Conservation (phyloP, 2,888 invertebrate species). For the Gastrophysa polygoni region DNA sequence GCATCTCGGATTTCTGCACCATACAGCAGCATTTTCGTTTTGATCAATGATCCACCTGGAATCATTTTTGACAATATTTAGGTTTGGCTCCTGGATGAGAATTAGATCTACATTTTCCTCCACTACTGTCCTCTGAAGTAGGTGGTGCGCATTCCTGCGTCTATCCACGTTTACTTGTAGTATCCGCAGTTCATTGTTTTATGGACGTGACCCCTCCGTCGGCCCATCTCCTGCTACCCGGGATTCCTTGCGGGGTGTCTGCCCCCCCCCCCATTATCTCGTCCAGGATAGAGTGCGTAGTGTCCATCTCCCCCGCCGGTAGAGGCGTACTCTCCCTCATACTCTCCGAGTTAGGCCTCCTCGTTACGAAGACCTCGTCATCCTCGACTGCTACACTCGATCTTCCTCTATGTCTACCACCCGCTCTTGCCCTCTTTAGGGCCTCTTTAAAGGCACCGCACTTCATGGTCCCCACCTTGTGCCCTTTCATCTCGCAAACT, state of each 20-base stretch:
- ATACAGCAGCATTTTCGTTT: background rate
- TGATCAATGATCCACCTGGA: conserved; percentile 7
- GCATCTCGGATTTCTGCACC: conserved; percentile 5
- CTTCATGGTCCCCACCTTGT: background rate
- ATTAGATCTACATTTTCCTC: background rate
- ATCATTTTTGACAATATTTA: background rate
- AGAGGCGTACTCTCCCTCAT: too few species aligned
- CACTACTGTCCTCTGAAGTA: background rate
- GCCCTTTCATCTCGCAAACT: background rate
- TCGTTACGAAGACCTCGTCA: background rate
- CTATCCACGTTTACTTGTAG: background rate
- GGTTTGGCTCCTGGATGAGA: conserved; percentile 10
- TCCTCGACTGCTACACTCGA: background rate
- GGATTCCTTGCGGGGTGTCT: background rate
- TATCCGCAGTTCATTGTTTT: background rate
- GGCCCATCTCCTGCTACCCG: background rate
- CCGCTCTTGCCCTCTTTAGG: background rate
- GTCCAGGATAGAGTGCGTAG: too few species aligned
- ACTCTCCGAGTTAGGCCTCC: too few species aligned
- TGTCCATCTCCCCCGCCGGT: too few species aligned
- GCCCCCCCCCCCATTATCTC: background rate
- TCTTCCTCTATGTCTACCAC: background rate
- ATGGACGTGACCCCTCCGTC: background rate
- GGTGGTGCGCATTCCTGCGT: background rate
- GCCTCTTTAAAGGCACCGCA: too few species aligned